Conservation (phyloP, 2,113 vertebrate genomes). For the Mesoclemmys tuberculata region DNA sequence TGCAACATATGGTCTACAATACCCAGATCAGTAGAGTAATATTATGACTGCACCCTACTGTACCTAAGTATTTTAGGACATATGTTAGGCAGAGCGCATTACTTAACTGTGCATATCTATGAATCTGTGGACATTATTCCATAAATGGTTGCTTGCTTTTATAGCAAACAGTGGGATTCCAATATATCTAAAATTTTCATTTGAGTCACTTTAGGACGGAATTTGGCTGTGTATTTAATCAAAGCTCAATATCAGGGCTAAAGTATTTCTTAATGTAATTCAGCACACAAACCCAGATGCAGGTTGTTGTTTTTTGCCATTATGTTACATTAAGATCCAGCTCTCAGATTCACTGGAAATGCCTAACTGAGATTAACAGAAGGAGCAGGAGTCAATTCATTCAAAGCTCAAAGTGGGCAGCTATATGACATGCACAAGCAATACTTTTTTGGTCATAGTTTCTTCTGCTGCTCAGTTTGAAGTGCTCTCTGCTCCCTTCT, state of each 20-base stretch:
- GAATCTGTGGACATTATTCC: slow-evolving; percentile 1
- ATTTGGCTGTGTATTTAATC: neutral
- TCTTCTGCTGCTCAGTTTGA: too few species aligned
- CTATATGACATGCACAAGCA: neutral
- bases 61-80: slow-evolving; percentile 39
- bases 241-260: neutral
- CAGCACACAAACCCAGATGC: neutral
- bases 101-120: slow-evolving; percentile 41
- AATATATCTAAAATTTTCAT: neutral
- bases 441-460: too few species aligned
- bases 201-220: neutral
- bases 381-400: neutral
- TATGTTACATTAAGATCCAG: neutral
- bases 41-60: slow-evolving; percentile 40
- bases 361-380: neutral
- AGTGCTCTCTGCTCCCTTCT: too few species aligned
- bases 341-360: neutral
- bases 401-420: neutral
- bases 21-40: slow-evolving; percentile 36
- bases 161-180: neutral
- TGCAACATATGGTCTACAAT: slow-evolving; percentile 59
- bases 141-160: neutral
- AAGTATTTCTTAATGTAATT: neutral
- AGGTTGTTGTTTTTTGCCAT: neutral
- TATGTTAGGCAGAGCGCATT: slow-evolving; percentile 38